A percentile compares a stretch with the other conserved stretches of the same genome.
Evolutionary conservation across 2,797 vertebrate species (phyloP).

Genomic region (Apogon hyalosoma): DNA sequence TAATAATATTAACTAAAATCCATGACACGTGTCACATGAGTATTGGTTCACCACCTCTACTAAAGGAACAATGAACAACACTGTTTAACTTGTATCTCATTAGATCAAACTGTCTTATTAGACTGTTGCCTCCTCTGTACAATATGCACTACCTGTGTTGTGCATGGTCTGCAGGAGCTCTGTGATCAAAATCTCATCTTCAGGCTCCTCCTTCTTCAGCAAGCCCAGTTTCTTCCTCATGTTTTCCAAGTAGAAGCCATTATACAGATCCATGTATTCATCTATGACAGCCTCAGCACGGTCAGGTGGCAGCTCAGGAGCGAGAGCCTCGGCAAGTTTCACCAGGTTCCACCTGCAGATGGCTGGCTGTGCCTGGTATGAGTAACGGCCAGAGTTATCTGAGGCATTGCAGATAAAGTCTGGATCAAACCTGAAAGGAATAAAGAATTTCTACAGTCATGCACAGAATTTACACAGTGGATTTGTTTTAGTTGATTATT

Average conservation of each 20-base stretch:
- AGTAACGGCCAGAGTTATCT: constrained; percentile 91
- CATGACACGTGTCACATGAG: too few species aligned
- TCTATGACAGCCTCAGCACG: constrained; percentile 85
- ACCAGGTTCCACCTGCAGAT: constrained; percentile 96
- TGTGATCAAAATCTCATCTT: constrained; percentile 88
- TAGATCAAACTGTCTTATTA: not conserved
- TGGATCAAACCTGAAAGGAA: constrained; percentile 90
- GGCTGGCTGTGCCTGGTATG: constrained; percentile 93
- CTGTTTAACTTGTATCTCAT: not conserved
- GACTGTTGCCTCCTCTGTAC: not conserved
- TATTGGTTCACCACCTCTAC: too few species aligned
- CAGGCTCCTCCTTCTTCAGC: constrained; percentile 84
- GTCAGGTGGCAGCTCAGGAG: constrained; percentile 89
- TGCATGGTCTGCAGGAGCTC: constrained; percentile 93
- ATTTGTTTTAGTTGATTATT: not conserved
- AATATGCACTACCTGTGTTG: constrained; percentile 84
- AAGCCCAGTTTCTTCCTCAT: constrained; percentile 96
- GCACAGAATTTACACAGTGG: not conserved
- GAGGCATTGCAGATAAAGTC: constrained; percentile 95
- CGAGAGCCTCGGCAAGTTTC: constrained; percentile 92
- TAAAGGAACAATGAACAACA: too few species aligned
- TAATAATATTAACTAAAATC: too few species aligned
- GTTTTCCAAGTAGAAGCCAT: constrained; percentile 88
- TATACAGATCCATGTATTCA: constrained; percentile 89
- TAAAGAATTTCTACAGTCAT: not conserved